Base-by-base conservation (phyloP, 2,888 invertebrate species). In the Hemithea aestivaria region DNA sequence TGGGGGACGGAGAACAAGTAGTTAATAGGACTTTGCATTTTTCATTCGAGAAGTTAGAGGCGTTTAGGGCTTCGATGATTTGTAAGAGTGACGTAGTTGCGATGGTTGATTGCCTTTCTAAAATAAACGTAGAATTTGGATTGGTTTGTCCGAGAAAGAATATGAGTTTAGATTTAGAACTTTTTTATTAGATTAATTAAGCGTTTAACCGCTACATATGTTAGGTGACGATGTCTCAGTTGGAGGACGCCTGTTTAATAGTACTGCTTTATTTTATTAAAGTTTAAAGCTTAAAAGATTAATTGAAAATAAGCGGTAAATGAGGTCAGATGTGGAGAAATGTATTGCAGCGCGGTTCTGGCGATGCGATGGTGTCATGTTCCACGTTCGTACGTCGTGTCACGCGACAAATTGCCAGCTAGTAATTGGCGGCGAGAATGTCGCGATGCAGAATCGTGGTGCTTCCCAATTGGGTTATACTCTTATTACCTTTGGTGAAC, bases 401-500 rank as follows among this genome's bases (percentile, higher is more conserved):
- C 66, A 64, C 61, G 57, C 63, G 56, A 66, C 69, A 73, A 76
- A 75, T 72, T 71, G 72, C 63, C 56, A 40, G 37, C 55, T 48
- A 51, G 63, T 72, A 70, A 72, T 71, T 72, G 66, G 66, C 63
- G 51, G 64, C 63, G 47, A 31, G 48, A 54, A 58, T 62, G 62
- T 61, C 59, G 51, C 56, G 51, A 58, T 59, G 53, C 52, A 55
- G 53, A 63, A 5, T n/a, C n/a, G n/a, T n/a, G n/a, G n/a, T n/a
- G 43, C 62, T 48, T 43, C 53, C 41, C 48, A 57, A 63, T 59
- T 56, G 56, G 54, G 52, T 53, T 56, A 54, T 53, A 63, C 57
- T 56, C 58, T 54, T 54, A 63, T 53, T 53, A 58, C n/a, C n/a
- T n/a, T n/a, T 52, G 48, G 58, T 61, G 52, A 67, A 62, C 60